These are phyloP conservation scores for Aythya baeri DNA, from an alignment of 2,113 vertebrate genomes.

Conservation along the genomic window DNA sequence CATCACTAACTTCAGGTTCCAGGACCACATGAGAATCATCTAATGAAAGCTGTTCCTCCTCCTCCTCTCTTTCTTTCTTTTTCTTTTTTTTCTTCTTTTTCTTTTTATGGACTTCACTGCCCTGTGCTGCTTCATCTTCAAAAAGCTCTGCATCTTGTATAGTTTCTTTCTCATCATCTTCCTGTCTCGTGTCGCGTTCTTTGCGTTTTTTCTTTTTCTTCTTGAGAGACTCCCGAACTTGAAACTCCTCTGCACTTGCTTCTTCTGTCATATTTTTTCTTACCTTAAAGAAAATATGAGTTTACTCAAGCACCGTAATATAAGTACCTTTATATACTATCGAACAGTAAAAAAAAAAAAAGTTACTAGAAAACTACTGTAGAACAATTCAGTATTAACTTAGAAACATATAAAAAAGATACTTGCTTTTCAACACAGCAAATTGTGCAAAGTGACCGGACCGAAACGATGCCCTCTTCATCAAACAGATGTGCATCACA, in stretches of 20 bases:
- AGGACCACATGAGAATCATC: not conserved
- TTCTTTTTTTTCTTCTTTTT: not conserved
- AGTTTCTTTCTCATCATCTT: not conserved
- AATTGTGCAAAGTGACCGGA: not conserved
- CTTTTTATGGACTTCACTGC: not conserved
- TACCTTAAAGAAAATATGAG: not conserved
- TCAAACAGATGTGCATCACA: not conserved
- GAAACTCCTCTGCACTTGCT: not conserved
- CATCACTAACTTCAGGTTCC: not conserved
- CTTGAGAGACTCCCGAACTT: not conserved
- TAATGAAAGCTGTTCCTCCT: not conserved
- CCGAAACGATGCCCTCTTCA: not conserved
- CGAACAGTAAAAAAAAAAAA: too few relatives aligned
- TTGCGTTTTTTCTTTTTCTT: constrained; percentile 35
- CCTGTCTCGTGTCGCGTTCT: accelerated
- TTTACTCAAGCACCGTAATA: not conserved
- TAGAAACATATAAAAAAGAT: not conserved
- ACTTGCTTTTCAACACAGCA: constrained; percentile 1
- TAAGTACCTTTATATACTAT: too few relatives aligned
- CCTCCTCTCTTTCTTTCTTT: not conserved
- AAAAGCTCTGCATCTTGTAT: not conserved
- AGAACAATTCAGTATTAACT: not conserved
- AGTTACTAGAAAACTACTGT: accelerated
- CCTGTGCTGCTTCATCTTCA: not conserved
- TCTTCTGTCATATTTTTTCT: constrained; percentile 13